phyloP scores from a whole-genome alignment of 2,888 invertebrate species.

The Lamellibrachia satsuma region DNA sequence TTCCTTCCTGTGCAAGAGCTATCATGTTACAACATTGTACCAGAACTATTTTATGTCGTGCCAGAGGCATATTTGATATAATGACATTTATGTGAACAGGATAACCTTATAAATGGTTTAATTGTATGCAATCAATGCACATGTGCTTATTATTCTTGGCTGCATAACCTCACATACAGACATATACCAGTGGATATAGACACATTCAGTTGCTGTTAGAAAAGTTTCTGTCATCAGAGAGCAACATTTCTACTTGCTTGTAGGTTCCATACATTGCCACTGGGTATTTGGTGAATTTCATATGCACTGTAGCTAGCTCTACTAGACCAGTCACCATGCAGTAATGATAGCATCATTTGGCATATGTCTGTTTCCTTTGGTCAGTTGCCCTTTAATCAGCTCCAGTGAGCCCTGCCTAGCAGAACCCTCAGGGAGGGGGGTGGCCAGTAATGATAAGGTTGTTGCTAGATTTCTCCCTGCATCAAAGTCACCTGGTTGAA shows the following conservation, averaged over 20 bases:
- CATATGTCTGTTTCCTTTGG: background rate
- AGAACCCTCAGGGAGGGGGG: background rate
- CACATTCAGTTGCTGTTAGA: background rate
- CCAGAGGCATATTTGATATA: background rate
- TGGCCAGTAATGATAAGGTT: background rate
- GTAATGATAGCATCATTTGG: background rate
- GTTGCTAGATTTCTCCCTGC: background rate
- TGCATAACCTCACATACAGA: background rate
- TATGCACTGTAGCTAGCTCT: background rate
- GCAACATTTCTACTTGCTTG: background rate
- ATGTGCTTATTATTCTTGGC: background rate
- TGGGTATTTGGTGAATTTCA: background rate
- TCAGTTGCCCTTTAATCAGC: background rate
- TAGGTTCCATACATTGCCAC: background rate
- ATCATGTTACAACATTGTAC: background rate
- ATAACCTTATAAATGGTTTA: background rate
- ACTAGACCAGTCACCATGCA: background rate
- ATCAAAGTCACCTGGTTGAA: constrained; percentile 5
- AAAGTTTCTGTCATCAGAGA: background rate
- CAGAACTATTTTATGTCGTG: background rate
- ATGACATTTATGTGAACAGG: background rate
- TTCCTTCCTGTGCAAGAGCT: background rate
- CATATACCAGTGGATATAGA: background rate
- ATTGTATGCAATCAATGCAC: background rate
- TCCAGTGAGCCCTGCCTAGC: background rate